A percentile compares a stretch with the other conserved stretches of the same genome.
These are phyloP conservation scores for Heterodera schachtii DNA, from an alignment of 1,140 invertebrate genomes.

Conservation along the genomic window DNA sequence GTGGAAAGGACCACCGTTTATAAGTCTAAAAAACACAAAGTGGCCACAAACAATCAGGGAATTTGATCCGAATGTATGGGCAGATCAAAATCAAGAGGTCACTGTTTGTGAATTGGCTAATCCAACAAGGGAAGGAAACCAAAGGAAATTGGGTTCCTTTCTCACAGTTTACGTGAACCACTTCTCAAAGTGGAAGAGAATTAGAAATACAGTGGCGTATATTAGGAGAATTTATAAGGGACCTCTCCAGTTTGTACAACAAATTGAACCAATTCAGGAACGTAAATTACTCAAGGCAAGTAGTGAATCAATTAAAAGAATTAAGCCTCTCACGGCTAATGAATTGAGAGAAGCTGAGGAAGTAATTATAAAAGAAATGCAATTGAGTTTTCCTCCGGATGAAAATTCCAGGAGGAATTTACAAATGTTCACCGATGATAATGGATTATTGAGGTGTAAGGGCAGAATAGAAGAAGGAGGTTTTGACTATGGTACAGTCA, in stretches of 20 bases:
- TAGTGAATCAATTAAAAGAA: too few relatives aligned
- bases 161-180: not conserved
- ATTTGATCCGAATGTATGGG: not conserved
- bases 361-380: too few relatives aligned
- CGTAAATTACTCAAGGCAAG: not conserved
- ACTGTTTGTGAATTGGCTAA: not conserved
- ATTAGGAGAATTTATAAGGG: too few relatives aligned
- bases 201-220: conserved; percentile 2
- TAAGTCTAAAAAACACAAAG: not conserved
- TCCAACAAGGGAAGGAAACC: not conserved
- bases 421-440: too few relatives aligned
- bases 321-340: too few relatives aligned
- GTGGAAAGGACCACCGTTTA: too few relatives aligned
- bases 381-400: too few relatives aligned
- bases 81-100: not conserved
- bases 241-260: too few relatives aligned
- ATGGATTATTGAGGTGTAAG: not conserved
- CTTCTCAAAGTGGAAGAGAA: not conserved
- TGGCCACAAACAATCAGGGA: not conserved
- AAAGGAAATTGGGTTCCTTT: not conserved
- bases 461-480: not conserved
- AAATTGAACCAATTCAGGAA: not conserved
- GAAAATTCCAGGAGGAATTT: too few relatives aligned
- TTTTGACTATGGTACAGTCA: not conserved
- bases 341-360: too few relatives aligned